phyloP scores from a whole-genome alignment of 2,888 invertebrate species.

The Heliconius charithonia region DNA sequence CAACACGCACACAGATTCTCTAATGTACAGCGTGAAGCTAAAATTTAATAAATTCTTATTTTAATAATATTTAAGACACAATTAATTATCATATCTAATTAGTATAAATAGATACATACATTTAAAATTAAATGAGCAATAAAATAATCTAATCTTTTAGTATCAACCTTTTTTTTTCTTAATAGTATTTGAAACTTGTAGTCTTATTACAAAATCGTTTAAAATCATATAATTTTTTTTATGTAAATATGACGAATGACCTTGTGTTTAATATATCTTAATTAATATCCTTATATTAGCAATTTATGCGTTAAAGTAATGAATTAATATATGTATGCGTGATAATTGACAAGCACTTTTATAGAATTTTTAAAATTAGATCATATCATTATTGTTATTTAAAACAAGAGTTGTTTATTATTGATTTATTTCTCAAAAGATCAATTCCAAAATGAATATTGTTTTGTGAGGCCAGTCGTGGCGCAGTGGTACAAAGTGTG shows the following conservation, averaged over 20 bases:
- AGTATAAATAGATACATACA: neutral
- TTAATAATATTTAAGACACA: too few relatives aligned
- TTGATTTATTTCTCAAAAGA: neutral
- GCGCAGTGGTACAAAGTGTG: too few relatives aligned
- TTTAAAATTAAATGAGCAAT: neutral
- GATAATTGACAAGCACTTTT: constrained; percentile 12
- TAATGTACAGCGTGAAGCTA: too few relatives aligned
- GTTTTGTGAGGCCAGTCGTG: too few relatives aligned
- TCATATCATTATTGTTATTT: neutral
- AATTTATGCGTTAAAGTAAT: constrained; percentile 18
- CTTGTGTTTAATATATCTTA: constrained; percentile 25
- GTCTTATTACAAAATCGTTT: neutral
- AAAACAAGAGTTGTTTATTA: neutral
- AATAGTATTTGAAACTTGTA: neutral
- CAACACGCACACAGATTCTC: too few relatives aligned
- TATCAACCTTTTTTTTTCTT: neutral
- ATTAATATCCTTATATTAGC: constrained; percentile 13
- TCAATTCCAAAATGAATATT: neutral
- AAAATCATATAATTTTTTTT: neutral
- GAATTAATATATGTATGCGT: constrained; percentile 6
- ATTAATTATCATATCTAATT: neutral
- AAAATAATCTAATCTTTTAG: constrained; percentile 2
- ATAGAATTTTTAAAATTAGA: neutral
- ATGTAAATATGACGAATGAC: constrained; percentile 11
- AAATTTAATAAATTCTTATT: too few relatives aligned